phyloP scores from a whole-genome alignment of 2,888 invertebrate species.

The Drymonia ruficornis region DNA sequence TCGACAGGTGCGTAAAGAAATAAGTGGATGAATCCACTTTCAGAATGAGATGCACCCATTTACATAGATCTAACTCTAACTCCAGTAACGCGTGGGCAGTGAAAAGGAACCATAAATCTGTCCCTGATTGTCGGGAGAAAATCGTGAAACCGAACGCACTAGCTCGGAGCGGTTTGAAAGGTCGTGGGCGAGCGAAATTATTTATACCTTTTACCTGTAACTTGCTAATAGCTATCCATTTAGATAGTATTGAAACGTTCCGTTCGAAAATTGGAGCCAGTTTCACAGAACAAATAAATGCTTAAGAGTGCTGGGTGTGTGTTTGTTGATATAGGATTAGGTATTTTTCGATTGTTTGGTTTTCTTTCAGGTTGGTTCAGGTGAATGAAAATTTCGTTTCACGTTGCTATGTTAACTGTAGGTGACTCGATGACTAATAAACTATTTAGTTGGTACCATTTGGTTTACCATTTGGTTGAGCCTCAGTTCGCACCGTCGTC shows the following conservation, averaged over 20 bases:
- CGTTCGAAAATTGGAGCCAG: background rate
- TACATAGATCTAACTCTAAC: constrained; percentile 47
- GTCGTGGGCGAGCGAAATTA: constrained; percentile 62
- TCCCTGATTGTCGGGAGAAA: constrained; percentile 66
- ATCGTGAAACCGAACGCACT: constrained; percentile 60
- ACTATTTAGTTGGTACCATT: no score
- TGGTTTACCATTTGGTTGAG: no score
- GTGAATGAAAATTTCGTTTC: no score
- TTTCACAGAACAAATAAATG: background rate
- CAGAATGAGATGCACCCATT: constrained; percentile 39
- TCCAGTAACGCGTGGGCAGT: constrained; percentile 59
- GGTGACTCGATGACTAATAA: no score
- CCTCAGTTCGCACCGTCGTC: no score
- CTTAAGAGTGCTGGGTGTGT: no score
- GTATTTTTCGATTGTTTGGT: no score
- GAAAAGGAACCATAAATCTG: constrained; percentile 69
- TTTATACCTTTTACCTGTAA: constrained; percentile 40
- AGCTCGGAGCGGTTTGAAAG: constrained; percentile 51
- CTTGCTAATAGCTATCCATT: constrained; percentile 26
- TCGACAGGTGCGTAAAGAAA: background rate
- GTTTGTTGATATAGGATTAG: no score
- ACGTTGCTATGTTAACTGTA: no score
- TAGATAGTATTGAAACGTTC: constrained; percentile 9
- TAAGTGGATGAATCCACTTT: background rate
- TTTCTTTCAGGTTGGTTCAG: no score